These are phyloP conservation scores for Graphium colonna DNA, from an alignment of 2,888 invertebrate species.

Conservation along the genomic window DNA sequence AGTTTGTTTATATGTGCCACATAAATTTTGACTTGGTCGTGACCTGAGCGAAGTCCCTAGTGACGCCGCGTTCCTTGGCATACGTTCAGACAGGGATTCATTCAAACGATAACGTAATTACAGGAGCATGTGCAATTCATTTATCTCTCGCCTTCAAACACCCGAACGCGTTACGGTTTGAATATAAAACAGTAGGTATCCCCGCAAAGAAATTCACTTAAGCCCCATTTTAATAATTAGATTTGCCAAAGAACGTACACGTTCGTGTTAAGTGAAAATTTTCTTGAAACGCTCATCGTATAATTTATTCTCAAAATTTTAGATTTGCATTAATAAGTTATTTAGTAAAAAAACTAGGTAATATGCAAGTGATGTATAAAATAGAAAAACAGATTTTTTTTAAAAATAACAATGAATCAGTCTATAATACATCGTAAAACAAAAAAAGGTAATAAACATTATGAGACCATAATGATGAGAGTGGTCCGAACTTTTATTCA, in stretches of 20 bases:
- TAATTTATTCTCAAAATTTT: slow-evolving; percentile 10
- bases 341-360: too few species aligned
- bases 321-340: too few species aligned
- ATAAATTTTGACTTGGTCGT: slow-evolving; percentile 43
- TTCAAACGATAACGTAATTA: slow-evolving; percentile 42
- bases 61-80: slow-evolving; percentile 47
- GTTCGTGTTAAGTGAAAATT: background rate
- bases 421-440: too few species aligned
- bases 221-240: background rate
- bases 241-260: background rate
- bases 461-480: too few species aligned
- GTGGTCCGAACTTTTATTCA: too few species aligned
- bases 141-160: slow-evolving; percentile 4
- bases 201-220: background rate
- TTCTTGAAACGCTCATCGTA: background rate
- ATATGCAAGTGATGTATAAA: too few species aligned
- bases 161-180: background rate
- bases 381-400: too few species aligned
- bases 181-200: slow-evolving; percentile 4
- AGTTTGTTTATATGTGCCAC: background rate
- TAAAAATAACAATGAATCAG: too few species aligned
- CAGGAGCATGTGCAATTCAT: slow-evolving; percentile 25
- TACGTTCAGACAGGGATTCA: slow-evolving; percentile 58
- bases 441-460: too few species aligned
- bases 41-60: slow-evolving; percentile 48